Evolutionary conservation across 2,888 invertebrate species (phyloP), one percentile per base, ranked within the genome.

Genomic region (Cheilosia variabilis): DNA sequence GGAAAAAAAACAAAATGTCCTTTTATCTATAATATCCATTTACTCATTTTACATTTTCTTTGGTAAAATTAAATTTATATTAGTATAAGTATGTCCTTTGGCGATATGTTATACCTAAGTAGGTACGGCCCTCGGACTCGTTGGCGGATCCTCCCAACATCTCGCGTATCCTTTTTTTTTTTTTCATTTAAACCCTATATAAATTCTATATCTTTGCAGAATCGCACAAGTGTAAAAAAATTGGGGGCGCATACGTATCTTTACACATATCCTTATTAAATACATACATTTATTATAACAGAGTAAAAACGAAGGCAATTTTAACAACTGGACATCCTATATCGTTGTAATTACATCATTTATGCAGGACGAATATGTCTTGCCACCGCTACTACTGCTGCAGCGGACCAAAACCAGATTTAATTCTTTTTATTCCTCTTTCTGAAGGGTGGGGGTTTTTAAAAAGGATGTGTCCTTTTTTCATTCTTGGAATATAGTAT

Each of bases 281-380:
- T 75, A 81, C 75, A 75, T 81, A 81, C 75, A 81, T 81, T 81
- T 75, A 81, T 81, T 75, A 81, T 75, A 69, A 62, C 75, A 50
- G 63, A 81, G 75, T 62, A 81, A 81, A 75, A 81, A 81, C 63
- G 81, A 80, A 80, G 75, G 81, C 81, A 75, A 75, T 75, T 75
- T 75, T 81, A 81, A 81, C 81, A 81, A 81, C 81, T 81, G 81
- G 81, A 81, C 81, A 81, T 81, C 75, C 81, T 81, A 81, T 81
- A 81, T 81, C 89, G 88, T 89, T 90, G 90, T 90, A 90, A 90
- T 90, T 90, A 90, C 90, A 90, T 90, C 90, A 90, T 90, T 90
- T 90, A 90, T 90, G 90, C 90, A 90, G 90, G 89, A 90, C 89
- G 90, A 90, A 90, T 90, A 90, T 90, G 90, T 90, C 90, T 89